Evolutionary conservation across 2,888 invertebrate genomes (phyloP).

Genomic region (Erpobdella octoculata): DNA sequence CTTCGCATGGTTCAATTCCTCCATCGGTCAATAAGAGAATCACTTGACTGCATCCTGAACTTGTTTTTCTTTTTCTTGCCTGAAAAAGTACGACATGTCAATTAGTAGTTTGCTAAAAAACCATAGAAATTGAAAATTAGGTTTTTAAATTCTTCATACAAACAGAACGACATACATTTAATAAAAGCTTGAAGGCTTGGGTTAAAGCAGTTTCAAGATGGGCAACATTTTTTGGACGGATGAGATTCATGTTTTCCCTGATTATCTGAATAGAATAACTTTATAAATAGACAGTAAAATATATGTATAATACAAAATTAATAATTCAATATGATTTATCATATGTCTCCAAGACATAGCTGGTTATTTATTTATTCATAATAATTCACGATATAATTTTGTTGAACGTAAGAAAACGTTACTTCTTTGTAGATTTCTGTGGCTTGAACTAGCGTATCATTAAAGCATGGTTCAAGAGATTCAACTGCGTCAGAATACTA

Average conservation of each 20-base stretch:
- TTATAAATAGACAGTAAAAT: background rate
- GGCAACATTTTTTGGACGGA: constrained; percentile 19
- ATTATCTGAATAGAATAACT: too few species aligned
- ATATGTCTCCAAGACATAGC: too few species aligned
- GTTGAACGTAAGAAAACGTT: too few species aligned
- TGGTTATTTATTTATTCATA: too few species aligned
- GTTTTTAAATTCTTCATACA: background rate
- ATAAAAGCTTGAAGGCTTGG: constrained; percentile 21
- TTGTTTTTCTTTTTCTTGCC: background rate
- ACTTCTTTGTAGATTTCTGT: constrained; percentile 31
- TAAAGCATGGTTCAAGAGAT: constrained; percentile 30
- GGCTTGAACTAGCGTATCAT: constrained; percentile 29
- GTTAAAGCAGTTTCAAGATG: constrained; percentile 22
- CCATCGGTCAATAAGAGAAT: constrained; percentile 97
- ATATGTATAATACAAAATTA: background rate
- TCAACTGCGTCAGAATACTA: constrained; percentile 31
- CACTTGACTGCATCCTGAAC: constrained; percentile 75
- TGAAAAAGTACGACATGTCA: background rate
- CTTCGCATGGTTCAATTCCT: constrained; percentile 85
- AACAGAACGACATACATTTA: constrained; percentile 4
- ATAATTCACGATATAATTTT: too few species aligned
- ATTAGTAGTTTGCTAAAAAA: background rate
- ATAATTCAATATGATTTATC: background rate
- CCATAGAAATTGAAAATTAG: background rate
- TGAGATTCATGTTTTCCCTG: background rate